Evolutionary conservation across 2,888 invertebrate species (phyloP), one percentile per base, ranked within the genome.

Genomic region (Monoplex corrugatus): DNA sequence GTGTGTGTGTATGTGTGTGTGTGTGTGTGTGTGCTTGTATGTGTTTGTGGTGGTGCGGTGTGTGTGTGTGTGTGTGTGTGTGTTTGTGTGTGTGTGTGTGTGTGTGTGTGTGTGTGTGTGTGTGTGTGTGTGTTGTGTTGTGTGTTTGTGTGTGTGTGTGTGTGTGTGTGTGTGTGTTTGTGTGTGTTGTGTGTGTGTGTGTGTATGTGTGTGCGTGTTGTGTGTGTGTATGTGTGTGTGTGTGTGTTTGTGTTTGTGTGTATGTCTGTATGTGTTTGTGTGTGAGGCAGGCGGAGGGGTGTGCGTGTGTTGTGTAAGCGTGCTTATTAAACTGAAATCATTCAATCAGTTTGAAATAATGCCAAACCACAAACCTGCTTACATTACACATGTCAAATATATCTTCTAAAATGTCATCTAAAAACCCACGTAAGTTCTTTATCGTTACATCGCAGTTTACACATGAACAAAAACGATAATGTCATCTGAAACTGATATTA

Each of bases 71-170:
- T 68, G 50, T 50, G 72, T n/a, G 43, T 35, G 72, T 72, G 82
- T 82, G 82, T 82, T 40, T 82, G 82, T 82, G 82, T 82, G 82
- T 82, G 82, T 82, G 82, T 82, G 82, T 82, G 82, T 82, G 44
- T 82, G 45, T 82, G 82, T 82, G 82, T 43, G 82, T 43, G 82
- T 43, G 82, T 43, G 82, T 43, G 82, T 82, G 82, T 43, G 82
- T 43, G 82, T 40, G 44, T 82, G 82, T 43, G 82, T 82, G 82
- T 35, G 82, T n/a, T n/a, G n/a, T n/a, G n/a, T n/a, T 82, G 82
- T 35, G 82, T 82, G 82, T 8, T 40, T 82, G 82, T 35, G 82
- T 82, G 44, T 6, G 82, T 82, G 82, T 35, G 82, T 43, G 82
- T 19, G 82, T 43, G 44, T 3, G 80, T 80, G 38, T 35, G 1